Evolutionary conservation across 1,140 invertebrate genomes (phyloP), one percentile per base, ranked within the genome.

Genomic region (Holcopasites calliopsidis): DNA sequence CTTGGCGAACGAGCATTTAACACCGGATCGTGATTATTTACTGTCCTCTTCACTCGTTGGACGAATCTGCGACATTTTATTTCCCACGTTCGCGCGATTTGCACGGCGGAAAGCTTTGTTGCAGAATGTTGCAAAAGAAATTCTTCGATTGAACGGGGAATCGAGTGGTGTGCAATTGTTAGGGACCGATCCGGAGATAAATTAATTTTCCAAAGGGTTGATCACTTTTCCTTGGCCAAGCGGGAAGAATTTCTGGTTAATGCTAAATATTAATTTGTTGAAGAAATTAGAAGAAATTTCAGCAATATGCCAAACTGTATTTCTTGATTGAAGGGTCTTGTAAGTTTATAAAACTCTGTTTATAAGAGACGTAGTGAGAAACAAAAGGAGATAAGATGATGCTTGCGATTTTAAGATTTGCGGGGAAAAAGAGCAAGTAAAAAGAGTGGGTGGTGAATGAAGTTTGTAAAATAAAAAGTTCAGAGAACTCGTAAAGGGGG

Each of bases 171-270:
- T 57, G 18, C 4, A 57, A 16, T 54, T 1, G 18, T 8, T 2
- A 3, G 1, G 18, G 4, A 21, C 31, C 31, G 54, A 35, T 33
- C 31, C n/a, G n/a, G n/a, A n/a, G 35, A 28, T 58, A 70, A 58
- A 47, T 60, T 71, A 50, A 61, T 50, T 61, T 62, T 61, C 57
- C 38, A 18, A 18, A 26, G 33, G 7, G 21, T 35, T 31, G 3
- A 38, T 16, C 31, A 61, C 49, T 71, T 21, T 42, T 28, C 2
- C 3, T 18, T 1, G 5, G 0, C 8, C 26, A 13, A 23, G 16
- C 31, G 35, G 52, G 49, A 40, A 11, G 40, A 71, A 60, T 61
- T 60, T 60, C 47, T 21, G 31, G 21, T 58, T 28, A 47, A 35
- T 35, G 31, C 21, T n/a, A n/a, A n/a, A n/a, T n/a, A n/a, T n/a